These are phyloP conservation scores for Dinoponera quadriceps DNA, from an alignment of 1,140 invertebrate genomes.

Conservation along the genomic window DNA sequence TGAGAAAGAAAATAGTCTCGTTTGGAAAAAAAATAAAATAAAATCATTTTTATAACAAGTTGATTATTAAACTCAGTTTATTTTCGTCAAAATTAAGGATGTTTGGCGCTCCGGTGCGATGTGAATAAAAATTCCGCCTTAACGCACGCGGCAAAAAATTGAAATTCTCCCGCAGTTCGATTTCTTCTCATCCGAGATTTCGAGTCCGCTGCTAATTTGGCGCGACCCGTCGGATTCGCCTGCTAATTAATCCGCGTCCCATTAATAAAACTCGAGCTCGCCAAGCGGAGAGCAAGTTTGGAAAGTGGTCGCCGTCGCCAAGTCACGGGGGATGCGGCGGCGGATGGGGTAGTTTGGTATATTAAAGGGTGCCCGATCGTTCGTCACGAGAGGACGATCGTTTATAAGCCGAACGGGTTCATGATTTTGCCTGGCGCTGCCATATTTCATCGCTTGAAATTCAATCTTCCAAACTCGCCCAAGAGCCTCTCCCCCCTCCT, in stretches of 20 bases:
- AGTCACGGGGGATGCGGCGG: conserved; percentile 3
- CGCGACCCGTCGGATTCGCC: conserved; percentile 45
- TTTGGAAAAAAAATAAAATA: too few species aligned
- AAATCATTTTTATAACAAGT: too few species aligned
- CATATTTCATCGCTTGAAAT: conserved; percentile 49
- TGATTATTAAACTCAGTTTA: too few species aligned
- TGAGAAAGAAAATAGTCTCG: too few species aligned
- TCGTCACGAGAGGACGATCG: conserved; percentile 48
- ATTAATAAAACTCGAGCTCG: conserved; percentile 68
- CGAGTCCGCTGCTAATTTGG: conserved; percentile 17
- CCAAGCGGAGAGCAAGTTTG: conserved; percentile 65
- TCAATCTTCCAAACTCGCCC: conserved; percentile 14
- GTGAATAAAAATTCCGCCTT: conserved; percentile 11
- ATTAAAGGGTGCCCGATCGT: conserved; percentile 58
- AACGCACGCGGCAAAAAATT: conserved; percentile 3
- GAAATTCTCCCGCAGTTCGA: neutral
- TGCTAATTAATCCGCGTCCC: conserved; percentile 67
- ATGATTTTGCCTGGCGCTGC: conserved; percentile 19
- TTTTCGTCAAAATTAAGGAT: too few species aligned
- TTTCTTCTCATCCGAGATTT: conserved; percentile 33
- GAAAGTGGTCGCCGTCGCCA: conserved; percentile 55
- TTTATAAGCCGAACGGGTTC: conserved; percentile 53
- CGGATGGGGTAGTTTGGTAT: conserved; percentile 32
- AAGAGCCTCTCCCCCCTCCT: neutral
- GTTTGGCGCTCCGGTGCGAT: neutral